Base-by-base conservation (phyloP, 2,888 invertebrate genomes). In the Drosophila mimica region DNA sequence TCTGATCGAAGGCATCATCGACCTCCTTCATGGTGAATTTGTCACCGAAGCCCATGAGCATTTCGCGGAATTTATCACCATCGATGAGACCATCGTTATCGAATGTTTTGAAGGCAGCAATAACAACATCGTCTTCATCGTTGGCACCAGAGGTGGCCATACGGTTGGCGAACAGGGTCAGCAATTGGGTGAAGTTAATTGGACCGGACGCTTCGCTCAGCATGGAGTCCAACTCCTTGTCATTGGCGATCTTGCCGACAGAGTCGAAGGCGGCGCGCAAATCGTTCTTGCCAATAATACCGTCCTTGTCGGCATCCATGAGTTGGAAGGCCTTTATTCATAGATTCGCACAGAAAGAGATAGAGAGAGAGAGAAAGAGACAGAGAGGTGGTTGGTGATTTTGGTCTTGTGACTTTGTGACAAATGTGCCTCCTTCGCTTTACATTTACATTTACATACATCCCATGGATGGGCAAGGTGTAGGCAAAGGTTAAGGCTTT, bases 231-330 rank as follows among this genome's bases (percentile, higher is more conserved):
- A 98, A 95, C 94, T 98, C 98, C 94, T 97, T 97, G 93, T 98
- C 98, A 91, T 95, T 95, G 92, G 97, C 96, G 90, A 98, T 95
- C 94, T 97, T 97, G 93, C 98, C 98, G 90, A 98, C 96, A 91
- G 96, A 96, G 94, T 98, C 98, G 94, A 97, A 98, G 93, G 97
- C 97, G 92, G 96, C 96, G 93, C 97, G 96, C 93, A 98, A 95
- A 94, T 98, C 98, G 94, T 96, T 96, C 95, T 98, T 98, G 94
- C 97, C 95, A 94, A 96, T 95, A 94, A 97, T 95, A 89, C 97
- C 97, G 93, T 98, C 98, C 94, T 98, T 98, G 95, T 98, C 98
- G 94, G 96, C 96, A 95, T 98, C 98, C 97, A 98, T 98, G 91
- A 98, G 96, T 94, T 96, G 96, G 96, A 98, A 98, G 92, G 97